Percentiles rank a stretch among this genome's conserved stretches.
phyloP scores from a whole-genome alignment of 2,113 vertebrate species.

The Sinocyclocheilus anophthalmus region DNA sequence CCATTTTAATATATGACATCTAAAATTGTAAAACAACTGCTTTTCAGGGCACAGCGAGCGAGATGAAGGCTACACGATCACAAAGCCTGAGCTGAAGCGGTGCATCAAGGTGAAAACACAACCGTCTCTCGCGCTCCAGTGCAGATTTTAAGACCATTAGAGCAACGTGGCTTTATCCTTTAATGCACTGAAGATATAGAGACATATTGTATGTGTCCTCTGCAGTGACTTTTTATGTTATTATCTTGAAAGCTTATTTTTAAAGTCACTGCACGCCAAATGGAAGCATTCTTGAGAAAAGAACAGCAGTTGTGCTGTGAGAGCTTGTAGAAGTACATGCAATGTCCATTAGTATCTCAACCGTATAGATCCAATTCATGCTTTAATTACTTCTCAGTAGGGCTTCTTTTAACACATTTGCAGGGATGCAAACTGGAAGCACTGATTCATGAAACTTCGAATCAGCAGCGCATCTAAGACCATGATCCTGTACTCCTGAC shows the following conservation, averaged over 20 bases:
- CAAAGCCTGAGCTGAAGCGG: background rate
- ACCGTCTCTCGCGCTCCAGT: background rate
- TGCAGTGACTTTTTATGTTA: slow-evolving; percentile 29
- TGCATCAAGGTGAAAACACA: background rate
- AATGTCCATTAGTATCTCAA: background rate
- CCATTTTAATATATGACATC: background rate
- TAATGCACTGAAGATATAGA: slow-evolving; percentile 41
- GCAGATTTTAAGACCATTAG: slow-evolving; percentile 3
- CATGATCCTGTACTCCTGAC: too few species aligned
- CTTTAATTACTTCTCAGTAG: background rate
- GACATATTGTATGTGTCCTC: slow-evolving; percentile 21
- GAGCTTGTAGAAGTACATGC: background rate
- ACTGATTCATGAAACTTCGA: too few species aligned
- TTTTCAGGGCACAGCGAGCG: background rate
- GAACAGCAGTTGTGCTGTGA: background rate
- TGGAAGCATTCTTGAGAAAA: background rate
- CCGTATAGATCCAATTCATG: background rate
- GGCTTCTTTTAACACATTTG: background rate
- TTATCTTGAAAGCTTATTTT: slow-evolving; percentile 32
- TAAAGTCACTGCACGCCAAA: slow-evolving; percentile 3
- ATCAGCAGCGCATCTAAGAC: too few species aligned
- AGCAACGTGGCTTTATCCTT: background rate
- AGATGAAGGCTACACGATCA: background rate
- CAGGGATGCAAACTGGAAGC: background rate
- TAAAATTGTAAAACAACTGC: background rate